These are phyloP conservation scores for Oreocharis arfaki DNA, from an alignment of 2,113 vertebrate species.

Conservation along the genomic window DNA sequence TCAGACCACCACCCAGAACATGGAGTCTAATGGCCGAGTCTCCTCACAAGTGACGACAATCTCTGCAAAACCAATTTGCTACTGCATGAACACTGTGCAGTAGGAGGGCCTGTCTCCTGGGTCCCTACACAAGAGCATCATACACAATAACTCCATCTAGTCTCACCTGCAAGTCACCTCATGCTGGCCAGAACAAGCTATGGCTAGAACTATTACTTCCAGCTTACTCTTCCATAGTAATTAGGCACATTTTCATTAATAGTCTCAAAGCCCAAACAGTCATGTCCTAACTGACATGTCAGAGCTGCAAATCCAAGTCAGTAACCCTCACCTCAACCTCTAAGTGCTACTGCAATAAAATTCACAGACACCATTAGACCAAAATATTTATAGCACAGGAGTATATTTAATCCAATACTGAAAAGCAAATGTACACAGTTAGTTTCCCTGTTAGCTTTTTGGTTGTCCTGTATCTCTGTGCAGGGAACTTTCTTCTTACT, in stretches of 20 bases:
- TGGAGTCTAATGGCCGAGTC: fast-evolving
- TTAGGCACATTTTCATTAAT: background rate
- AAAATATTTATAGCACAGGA: background rate
- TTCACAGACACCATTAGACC: background rate
- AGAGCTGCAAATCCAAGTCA: background rate
- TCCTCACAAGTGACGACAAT: background rate
- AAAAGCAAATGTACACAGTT: background rate
- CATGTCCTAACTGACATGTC: background rate
- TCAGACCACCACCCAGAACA: background rate
- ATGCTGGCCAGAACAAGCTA: background rate
- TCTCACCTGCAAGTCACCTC: background rate
- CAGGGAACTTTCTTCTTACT: background rate
- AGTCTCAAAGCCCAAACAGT: background rate
- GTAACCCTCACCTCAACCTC: background rate
- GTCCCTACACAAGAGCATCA: background rate
- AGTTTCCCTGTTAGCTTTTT: background rate
- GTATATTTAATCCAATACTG: background rate
- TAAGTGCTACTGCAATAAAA: background rate
- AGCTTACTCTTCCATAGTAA: background rate
- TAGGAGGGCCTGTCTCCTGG: background rate
- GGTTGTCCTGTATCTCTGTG: background rate
- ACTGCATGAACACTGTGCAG: background rate
- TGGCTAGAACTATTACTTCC: background rate
- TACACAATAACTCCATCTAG: fast-evolving
- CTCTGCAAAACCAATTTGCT: background rate